phyloP scores from a whole-genome alignment of 2,113 vertebrate genomes.

The Pteropus alecto region DNA sequence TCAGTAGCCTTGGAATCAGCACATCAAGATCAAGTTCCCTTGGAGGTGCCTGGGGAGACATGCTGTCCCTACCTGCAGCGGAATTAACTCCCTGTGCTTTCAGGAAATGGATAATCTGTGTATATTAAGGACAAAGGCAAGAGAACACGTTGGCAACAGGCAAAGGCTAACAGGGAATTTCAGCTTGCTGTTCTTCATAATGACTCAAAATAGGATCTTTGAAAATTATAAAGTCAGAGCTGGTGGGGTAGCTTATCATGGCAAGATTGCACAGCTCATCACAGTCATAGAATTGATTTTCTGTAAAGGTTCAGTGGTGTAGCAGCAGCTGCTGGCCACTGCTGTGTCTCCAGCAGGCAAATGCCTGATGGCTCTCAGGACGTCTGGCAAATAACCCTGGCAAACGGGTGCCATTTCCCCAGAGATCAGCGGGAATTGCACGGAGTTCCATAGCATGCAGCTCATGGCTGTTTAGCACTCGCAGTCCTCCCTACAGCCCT shows the following conservation, averaged over 20 bases:
- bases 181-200: background rate
- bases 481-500: background rate
- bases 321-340: background rate
- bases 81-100: background rate
- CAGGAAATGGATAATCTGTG: background rate
- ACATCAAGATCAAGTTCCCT: background rate
- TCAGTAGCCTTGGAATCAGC: conserved; percentile 4
- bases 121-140: conserved; percentile 1
- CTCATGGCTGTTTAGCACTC: background rate
- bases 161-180: background rate
- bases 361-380: background rate
- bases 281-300: background rate
- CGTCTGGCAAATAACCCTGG: background rate
- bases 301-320: background rate
- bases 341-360: background rate
- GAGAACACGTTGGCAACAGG: background rate
- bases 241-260: background rate
- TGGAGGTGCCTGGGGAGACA: background rate
- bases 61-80: background rate
- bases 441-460: background rate
- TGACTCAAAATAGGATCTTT: background rate
- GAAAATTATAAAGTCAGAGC: background rate
- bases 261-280: background rate
- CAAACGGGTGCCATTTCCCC: background rate
- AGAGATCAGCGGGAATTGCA: background rate